Base-by-base conservation (phyloP, 1,140 invertebrate genomes). In the Vanessa atalanta region DNA sequence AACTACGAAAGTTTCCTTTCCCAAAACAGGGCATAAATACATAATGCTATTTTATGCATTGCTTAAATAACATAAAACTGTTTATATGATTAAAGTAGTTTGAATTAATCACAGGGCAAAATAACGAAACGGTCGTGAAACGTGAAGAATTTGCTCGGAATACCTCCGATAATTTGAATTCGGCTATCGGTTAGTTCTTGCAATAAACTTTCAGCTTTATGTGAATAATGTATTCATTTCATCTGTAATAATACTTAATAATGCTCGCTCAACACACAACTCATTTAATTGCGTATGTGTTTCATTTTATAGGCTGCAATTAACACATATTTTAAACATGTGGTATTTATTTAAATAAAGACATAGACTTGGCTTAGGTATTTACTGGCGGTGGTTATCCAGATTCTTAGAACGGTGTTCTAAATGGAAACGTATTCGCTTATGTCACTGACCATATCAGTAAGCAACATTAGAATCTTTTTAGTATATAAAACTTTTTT, bases 391-490 rank as follows among this genome's bases (percentile, higher is more conserved):
- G 55, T 47, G 53, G 65, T 71, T 72, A 72, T 70, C 67, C 63
- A 63, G 48, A 73, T 79, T 79, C 77, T 79, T 65, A 57, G 74
- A 76, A 65, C 69, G 51, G 50, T 60, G 31, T 70, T 72, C 70
- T 73, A 77, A 79, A 79, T 72, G 63, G 66, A 74, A 79, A 72
- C 70, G 12, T 7, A 75, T 68, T 55, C 37, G 50, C 70, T 77
- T 65, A 70, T 79, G 75, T 74, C 75, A 77, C 53, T 69, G 48
- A 13, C 72, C 70, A 70, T 69, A 73, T 67, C 55, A 70, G 70
- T 71, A 55, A 48, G 43, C 47, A 11, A n/a, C 26, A 31, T 47
- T 13, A 57, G 23, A 60, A 50, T 12, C 48, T 50, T n/a, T 50
- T 50, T 50, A 12, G 2, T 50, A 50, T 43, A 43, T 43, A 5